Base-by-base conservation (phyloP, 1,140 invertebrate genomes). In the Macrobrachium rosenbergii region DNA sequence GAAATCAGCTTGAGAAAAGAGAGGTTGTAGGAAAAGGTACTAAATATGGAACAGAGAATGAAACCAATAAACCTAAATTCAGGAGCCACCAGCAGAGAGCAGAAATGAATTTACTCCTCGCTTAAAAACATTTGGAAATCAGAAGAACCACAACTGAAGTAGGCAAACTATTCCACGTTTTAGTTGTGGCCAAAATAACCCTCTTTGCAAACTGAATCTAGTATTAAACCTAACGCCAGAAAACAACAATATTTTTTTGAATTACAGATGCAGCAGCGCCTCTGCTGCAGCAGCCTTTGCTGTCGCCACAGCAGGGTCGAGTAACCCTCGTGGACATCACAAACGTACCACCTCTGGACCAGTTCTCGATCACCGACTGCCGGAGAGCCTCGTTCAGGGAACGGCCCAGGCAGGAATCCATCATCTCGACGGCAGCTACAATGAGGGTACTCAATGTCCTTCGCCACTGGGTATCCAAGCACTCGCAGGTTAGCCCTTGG, bases 391-490 rank as follows among this genome's bases (percentile, higher is more conserved):
- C 89, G 72, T 89, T 88, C 83, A 82, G 82, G 52, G 89, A 88
- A 52, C 64, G 85, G 16, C 88, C 84, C 23, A 92, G 95, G 81
- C 95, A 97, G 89, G 96, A 98, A 90, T 97, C 96, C 19, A 95
- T 98, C 10, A 96, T 98, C 90, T 97, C 96, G 58, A 97, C 96
- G 5, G 97, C 97, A 37, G 97, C 97, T 43, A 98, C 97, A 0
- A 98, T 98, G 97, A 92, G 97, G 89, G 97, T 98, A 0, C 92
- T 99, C 0, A 98, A 97, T 92, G 97, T 98, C 2, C 92, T 98
- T 19, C 94, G 96, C 92, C 95, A 95, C 90, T 95, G 95, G 95
- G 93, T 95, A 6, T 94, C 94, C 7, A 95, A 95, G 91, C 94
- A 95, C 90, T 93, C 93, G 7, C 93, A 94, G 90, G 93, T 93